These are phyloP conservation scores for Megalonaias nervosa DNA, from an alignment of 1,140 invertebrate species.

Conservation along the genomic window DNA sequence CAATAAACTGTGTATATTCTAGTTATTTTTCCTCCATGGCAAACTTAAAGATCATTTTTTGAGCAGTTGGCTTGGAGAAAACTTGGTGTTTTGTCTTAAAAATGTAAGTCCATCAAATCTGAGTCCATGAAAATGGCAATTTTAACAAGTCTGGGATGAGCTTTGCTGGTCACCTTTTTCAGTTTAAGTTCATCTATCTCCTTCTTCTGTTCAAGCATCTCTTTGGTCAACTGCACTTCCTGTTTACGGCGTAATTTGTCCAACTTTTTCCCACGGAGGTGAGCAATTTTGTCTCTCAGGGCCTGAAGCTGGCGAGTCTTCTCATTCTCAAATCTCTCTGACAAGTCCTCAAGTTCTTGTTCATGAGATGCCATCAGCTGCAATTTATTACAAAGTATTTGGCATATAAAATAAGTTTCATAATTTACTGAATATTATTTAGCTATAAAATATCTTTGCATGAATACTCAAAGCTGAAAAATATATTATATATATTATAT, in stretches of 20 bases:
- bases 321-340: constrained; percentile 58
- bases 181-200: constrained; percentile 64
- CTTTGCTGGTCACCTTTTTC: constrained; percentile 21
- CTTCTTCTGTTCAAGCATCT: constrained; percentile 67
- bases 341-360: constrained; percentile 58
- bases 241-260: constrained; percentile 63
- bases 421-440: no score
- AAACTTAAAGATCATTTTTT: no score
- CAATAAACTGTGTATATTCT: no score
- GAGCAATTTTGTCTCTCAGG: constrained; percentile 58
- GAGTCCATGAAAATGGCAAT: no score
- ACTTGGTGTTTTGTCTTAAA: no score
- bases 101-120: no score
- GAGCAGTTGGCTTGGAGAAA: no score
- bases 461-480: no score
- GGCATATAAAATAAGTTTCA: background rate
- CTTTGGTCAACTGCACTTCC: constrained; percentile 62
- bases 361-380: constrained; percentile 65
- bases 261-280: constrained; percentile 51
- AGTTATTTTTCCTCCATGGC: no score
- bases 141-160: no score
- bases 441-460: no score
- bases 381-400: constrained; percentile 2
- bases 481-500: no score
- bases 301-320: constrained; percentile 56